Percentiles rank a stretch among this genome's conserved stretches.
phyloP scores from a whole-genome alignment of 2,797 vertebrate species.

The Sardinella longiceps region DNA sequence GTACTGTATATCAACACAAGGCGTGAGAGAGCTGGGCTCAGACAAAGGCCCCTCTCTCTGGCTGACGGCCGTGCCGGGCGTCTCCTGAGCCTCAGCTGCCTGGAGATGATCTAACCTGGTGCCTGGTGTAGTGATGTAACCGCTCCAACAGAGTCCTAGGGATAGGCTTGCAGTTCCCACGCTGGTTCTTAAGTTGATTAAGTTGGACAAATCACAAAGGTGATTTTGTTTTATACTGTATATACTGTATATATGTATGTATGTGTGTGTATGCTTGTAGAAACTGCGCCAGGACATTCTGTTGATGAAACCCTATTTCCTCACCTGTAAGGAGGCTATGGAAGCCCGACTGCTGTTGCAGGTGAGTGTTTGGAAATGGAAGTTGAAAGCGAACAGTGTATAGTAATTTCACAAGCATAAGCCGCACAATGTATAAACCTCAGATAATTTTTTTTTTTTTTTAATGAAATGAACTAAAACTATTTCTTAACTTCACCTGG shows the following conservation, averaged over 20 bases:
- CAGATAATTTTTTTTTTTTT: no score
- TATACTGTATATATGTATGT: background rate
- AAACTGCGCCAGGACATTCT: slow-evolving; percentile 97
- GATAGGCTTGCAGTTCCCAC: background rate
- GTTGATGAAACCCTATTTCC: slow-evolving; percentile 97
- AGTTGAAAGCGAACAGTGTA: background rate
- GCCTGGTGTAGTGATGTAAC: background rate
- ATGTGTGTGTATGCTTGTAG: slow-evolving; percentile 64
- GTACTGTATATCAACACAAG: background rate
- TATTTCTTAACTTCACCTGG: no score
- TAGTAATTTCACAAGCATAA: no score
- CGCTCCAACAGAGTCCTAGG: background rate
- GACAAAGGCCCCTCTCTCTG: background rate
- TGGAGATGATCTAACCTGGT: background rate
- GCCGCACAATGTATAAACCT: no score
- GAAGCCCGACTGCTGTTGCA: slow-evolving; percentile 91
- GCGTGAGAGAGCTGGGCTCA: background rate
- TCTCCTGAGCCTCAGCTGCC: background rate
- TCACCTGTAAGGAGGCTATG: slow-evolving; percentile 97
- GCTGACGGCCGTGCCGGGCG: background rate
- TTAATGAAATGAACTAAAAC: no score
- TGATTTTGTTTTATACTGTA: background rate
- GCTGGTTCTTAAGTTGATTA: background rate
- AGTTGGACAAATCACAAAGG: background rate
- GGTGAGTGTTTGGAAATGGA: slow-evolving; percentile 67